These are phyloP conservation scores for Troides oblongomaculatus DNA, from an alignment of 2,888 invertebrate species.

Conservation along the genomic window DNA sequence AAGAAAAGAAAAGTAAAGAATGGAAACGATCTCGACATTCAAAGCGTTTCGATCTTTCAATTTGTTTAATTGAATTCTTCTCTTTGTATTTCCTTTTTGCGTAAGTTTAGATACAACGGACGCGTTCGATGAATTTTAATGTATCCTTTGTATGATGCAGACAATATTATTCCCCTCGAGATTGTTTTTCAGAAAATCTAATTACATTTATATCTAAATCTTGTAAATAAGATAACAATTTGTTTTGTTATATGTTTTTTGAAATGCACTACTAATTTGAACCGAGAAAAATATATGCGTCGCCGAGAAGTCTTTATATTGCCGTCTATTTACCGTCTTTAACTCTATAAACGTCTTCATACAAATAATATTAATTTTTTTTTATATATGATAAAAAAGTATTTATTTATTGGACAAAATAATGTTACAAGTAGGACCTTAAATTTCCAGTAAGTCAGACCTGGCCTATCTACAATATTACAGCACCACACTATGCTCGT, in stretches of 20 bases:
- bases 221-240: not conserved
- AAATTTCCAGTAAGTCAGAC: too few species aligned
- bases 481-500: too few species aligned
- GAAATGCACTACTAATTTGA: too few species aligned
- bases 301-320: too few species aligned
- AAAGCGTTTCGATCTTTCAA: conserved; percentile 64
- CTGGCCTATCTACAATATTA: too few species aligned
- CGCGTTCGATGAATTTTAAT: conserved; percentile 31
- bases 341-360: too few species aligned
- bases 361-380: too few species aligned
- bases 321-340: too few species aligned
- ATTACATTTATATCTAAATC: conserved; percentile 6
- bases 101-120: conserved; percentile 48
- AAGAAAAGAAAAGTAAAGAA: conserved; percentile 53
- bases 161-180: conserved; percentile 7
- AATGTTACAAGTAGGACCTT: too few species aligned
- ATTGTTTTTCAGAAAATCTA: conserved; percentile 19
- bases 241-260: not conserved
- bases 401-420: too few species aligned
- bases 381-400: too few species aligned
- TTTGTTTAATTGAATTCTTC: conserved; percentile 75
- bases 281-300: too few species aligned
- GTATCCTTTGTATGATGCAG: conserved; percentile 16
- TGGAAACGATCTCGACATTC: conserved; percentile 45
- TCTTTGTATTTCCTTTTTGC: conserved; percentile 56